Base-by-base conservation (phyloP, 2,113 vertebrate species). In the Calyptommatus sinebrachiatus region DNA sequence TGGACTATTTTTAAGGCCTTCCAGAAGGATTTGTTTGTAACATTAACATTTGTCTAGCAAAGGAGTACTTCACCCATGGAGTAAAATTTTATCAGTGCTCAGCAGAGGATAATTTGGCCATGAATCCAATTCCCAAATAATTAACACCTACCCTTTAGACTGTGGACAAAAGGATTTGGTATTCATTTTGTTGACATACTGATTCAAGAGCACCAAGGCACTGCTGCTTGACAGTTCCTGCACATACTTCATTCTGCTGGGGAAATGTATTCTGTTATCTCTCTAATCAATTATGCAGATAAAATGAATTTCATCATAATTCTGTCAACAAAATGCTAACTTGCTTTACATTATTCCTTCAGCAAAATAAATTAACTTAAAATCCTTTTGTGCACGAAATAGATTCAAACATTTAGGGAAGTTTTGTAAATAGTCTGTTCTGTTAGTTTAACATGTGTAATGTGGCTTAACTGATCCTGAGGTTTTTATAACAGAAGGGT, bases 311-410 rank as follows among this genome's bases (percentile, higher is more conserved):
- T 89, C 89, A 91, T 90, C 93, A 90, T 91, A 91, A 93, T 92
- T 94, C 91, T 91, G 90, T 92, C 92, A 94, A 94, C 92, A 94
- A 91, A 90, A 92, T 86, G 86, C 85, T 94, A 93, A 94, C 88
- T 92, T 92, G 86, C 88, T 93, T 70, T 92, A 91, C 93, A 92
- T 92, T 90, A 91, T 91, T 91, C 85, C 89, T 81, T 86, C 77
- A 85, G 84, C 89, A 92, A 94, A 94, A 91, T 88, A 91, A 92
- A 94, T 93, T 93, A 94, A 93, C 88, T 91, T 92, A 91, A 93
- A 94, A 94, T 90, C 89, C 86, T 83, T 93, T 93, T 92, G 90
- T 92, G 87, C 80, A 93, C 89, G 90, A 86, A 92, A 89, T 1
- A 93, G 83, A 88, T 89, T 85, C 90, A 92, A 92, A 87, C 88